A percentile compares a stretch with the other conserved stretches of the same genome.
phyloP scores from a whole-genome alignment of 2,797 vertebrate species.

The Clarias pachynema region DNA sequence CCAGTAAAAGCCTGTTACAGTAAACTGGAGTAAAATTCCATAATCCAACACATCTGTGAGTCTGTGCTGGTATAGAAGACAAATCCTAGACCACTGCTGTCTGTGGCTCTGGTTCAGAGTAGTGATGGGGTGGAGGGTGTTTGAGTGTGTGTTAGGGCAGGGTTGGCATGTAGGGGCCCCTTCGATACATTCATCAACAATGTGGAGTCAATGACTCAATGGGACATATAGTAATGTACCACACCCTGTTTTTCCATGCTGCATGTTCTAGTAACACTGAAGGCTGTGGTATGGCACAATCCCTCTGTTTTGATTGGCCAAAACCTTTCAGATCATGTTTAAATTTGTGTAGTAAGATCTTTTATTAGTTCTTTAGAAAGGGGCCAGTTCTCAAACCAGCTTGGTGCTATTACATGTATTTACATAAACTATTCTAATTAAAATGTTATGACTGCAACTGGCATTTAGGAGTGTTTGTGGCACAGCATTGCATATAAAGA shows the following conservation, averaged over 20 bases:
- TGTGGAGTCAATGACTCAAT: constrained; percentile 45
- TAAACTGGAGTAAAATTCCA: constrained; percentile 70
- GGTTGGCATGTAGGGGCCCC: constrained; percentile 30
- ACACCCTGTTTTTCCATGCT: constrained; percentile 59
- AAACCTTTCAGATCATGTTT: constrained; percentile 13
- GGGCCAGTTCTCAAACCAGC: constrained; percentile 9
- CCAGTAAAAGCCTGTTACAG: constrained; percentile 71
- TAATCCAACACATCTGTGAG: constrained; percentile 73
- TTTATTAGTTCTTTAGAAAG: constrained; percentile 27
- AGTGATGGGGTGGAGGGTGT: constrained; percentile 48
- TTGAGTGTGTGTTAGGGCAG: constrained; percentile 31
- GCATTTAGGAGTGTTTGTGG: constrained; percentile 52
- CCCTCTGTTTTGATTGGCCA: constrained; percentile 33
- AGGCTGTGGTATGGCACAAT: constrained; percentile 35
- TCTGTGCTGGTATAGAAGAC: constrained; percentile 38
- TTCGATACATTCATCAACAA: constrained; percentile 52
- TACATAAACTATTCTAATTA: constrained; percentile 41
- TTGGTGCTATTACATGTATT: constrained; percentile 38
- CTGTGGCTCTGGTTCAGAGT: constrained; percentile 56
- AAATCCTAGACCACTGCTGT: constrained; percentile 59
- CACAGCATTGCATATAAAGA: constrained; percentile 52
- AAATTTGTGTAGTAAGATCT: constrained; percentile 21
- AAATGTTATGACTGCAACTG: constrained; percentile 33
- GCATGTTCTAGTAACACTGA: constrained; percentile 39
- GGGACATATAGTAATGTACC: constrained; percentile 51